Evolutionary conservation across 37 sponge, comb jelly and placozoan genomes (phyloP), one percentile per base, ranked within the genome.

Genomic region (Eunapius fragilis): DNA sequence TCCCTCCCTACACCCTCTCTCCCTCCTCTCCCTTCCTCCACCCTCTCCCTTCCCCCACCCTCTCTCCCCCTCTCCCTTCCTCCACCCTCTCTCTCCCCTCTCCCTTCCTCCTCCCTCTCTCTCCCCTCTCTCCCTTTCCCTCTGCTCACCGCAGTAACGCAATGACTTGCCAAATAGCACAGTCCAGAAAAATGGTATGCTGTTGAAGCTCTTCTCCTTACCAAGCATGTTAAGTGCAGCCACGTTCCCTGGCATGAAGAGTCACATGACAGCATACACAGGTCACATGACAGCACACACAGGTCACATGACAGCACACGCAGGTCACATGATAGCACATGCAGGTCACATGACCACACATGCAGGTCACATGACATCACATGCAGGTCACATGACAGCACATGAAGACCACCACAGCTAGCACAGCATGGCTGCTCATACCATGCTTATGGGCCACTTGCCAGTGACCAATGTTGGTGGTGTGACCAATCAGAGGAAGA

Each of bases 111-210:
- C n/a, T n/a, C n/a, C n/a, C n/a, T n/a, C n/a, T n/a, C n/a, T n/a
- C n/a, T n/a, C n/a, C n/a, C n/a, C n/a, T n/a, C n/a, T 10, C 77
- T 70, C 71, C 11, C 71, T 28, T 13, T 10, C 27, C 30, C 73
- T n/a, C 73, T 22, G 0, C 33, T 32, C 30, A 58, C 97, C 96
- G 74, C 94, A 95, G 49, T 95, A 95, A 30, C 98, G 94, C 32
- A 97, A 25, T 72, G 92, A 91, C 84, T 97, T 97, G 33, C 96
- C 96, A 79, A 85, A 95, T 80, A 95, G 70, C 37, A 90, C 82
- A n/a, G 96, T 93, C 98, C 98, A 97, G 90, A 97, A 97, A 89
- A 81, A 97, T 25, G 98, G 98, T 31, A 97, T 90, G 45, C 90
- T 93, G 49, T 91, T 72, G 47, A 93, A 93, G 30, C 86, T 68